These are phyloP conservation scores for Eilema depressum DNA, from an alignment of 2,888 invertebrate genomes.

Conservation along the genomic window DNA sequence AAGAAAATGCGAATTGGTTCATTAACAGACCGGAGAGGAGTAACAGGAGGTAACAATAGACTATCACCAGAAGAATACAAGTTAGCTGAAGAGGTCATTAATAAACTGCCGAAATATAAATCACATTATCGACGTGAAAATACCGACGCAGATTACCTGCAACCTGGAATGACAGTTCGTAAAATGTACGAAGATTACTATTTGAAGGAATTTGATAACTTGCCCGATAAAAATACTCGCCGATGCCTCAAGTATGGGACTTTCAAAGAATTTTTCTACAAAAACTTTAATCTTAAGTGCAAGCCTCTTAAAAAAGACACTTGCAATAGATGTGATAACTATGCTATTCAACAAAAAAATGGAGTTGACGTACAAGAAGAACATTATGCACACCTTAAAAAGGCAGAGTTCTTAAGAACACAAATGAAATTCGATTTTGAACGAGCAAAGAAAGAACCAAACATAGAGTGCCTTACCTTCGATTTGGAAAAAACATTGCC, in stretches of 20 bases:
- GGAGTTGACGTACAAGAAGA: slow-evolving; percentile 16
- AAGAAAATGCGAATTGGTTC: slow-evolving; percentile 24
- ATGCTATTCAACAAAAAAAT: slow-evolving; percentile 19
- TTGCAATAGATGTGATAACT: slow-evolving; percentile 26
- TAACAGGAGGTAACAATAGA: slow-evolving; percentile 29
- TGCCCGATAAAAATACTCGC: slow-evolving; percentile 13
- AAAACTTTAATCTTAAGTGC: slow-evolving; percentile 27
- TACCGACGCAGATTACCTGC: slow-evolving; percentile 27
- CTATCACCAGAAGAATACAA: slow-evolving; percentile 23
- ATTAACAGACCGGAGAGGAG: slow-evolving; percentile 31
- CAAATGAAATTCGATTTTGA: slow-evolving; percentile 6
- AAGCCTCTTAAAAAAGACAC: slow-evolving; percentile 22
- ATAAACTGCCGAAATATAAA: slow-evolving; percentile 34
- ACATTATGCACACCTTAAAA: slow-evolving; percentile 17
- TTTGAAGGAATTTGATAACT: slow-evolving; percentile 21
- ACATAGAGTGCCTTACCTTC: slow-evolving; percentile 8
- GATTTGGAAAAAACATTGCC: slow-evolving; percentile 32
- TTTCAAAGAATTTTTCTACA: slow-evolving; percentile 25
- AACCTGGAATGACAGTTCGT: slow-evolving; percentile 28
- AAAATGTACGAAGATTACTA: slow-evolving; percentile 31
- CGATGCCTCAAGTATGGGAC: slow-evolving; percentile 25
- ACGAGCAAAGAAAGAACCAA: no score
- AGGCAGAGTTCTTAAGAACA: slow-evolving; percentile 15
- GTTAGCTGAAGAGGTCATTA: slow-evolving; percentile 29
- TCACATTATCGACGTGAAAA: slow-evolving; percentile 34